These are phyloP conservation scores for Spheniscus humboldti DNA, from an alignment of 2,797 vertebrate genomes.

Conservation along the genomic window DNA sequence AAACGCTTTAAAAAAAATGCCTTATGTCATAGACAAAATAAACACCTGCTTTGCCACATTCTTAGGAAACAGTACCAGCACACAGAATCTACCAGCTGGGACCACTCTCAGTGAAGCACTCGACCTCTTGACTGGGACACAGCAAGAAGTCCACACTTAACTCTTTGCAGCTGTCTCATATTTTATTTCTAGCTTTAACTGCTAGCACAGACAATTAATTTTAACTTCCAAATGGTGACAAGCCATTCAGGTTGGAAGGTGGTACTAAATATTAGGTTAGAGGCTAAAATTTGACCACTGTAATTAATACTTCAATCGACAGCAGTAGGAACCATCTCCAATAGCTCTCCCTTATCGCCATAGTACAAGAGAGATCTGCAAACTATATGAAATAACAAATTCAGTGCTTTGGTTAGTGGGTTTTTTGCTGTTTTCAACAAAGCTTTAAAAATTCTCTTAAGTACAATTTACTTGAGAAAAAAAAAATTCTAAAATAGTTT, in stretches of 20 bases:
- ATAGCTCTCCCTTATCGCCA: background rate
- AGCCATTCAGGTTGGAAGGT: background rate
- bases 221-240: background rate
- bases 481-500: background rate
- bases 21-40: background rate
- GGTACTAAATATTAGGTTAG: background rate
- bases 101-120: background rate
- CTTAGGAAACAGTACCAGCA: background rate
- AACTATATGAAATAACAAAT: background rate
- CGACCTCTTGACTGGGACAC: background rate
- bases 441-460: background rate
- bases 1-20: background rate
- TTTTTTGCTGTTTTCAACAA: background rate
- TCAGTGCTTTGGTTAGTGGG: background rate
- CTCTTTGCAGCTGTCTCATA: background rate
- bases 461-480: background rate
- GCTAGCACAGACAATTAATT: background rate
- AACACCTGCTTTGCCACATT: slow-evolving; percentile 3
- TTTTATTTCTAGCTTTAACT: background rate
- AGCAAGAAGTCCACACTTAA: background rate
- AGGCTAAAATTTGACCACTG: background rate
- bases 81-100: background rate
- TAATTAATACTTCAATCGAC: background rate
- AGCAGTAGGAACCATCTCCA: background rate
- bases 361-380: background rate